Evolutionary conservation across 2,797 vertebrate genomes (phyloP), one percentile per base, ranked within the genome.

Genomic region (Nyctalus aviator): DNA sequence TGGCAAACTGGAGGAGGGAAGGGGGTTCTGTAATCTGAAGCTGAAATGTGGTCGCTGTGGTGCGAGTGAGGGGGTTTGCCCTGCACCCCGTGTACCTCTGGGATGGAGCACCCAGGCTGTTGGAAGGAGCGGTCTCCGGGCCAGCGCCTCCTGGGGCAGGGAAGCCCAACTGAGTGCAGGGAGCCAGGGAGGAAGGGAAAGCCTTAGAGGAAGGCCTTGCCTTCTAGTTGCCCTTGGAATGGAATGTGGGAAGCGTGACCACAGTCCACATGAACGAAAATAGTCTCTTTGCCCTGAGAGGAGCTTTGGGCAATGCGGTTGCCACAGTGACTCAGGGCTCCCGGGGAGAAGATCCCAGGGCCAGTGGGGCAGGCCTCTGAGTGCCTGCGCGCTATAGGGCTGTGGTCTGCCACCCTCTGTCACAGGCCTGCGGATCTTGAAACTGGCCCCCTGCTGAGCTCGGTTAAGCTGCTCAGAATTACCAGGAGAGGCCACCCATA

Each of bases 111-210:
- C 15, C 27, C 4, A 0, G 18, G 1, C 6, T 23, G 9, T 44
- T 25, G 37, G 18, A 41, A 3, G n/a, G 35, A 10, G 32, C 9
- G 1, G 30, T 9, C 0, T 23, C 23, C 46, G 27, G 9, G 25
- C 3, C 9, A 0, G 30, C 2, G 21, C 17, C 21, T 44, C 66
- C n/a, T 23, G 37, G 62, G 3, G 7, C 32, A 68, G 7, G n/a
- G 4, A n/a, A 12, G 23, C 5, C 3, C 18, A 1, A 25, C 9
- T 0, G 6, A 55, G 7, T 1, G 20, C 7, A 62, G 10, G 21
- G 62, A 66, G 21, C 10, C 27, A 59, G 30, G 53, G 6, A 21
- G 5, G 8, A 13, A 14, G 21, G 48, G 10, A 3, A 75, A 88
- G 2, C 1, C 86, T 85, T 75, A 46, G 32, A 37, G 53, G 8